phyloP scores from a whole-genome alignment of 2,888 invertebrate genomes.

The Ceratothoa steindachneri region DNA sequence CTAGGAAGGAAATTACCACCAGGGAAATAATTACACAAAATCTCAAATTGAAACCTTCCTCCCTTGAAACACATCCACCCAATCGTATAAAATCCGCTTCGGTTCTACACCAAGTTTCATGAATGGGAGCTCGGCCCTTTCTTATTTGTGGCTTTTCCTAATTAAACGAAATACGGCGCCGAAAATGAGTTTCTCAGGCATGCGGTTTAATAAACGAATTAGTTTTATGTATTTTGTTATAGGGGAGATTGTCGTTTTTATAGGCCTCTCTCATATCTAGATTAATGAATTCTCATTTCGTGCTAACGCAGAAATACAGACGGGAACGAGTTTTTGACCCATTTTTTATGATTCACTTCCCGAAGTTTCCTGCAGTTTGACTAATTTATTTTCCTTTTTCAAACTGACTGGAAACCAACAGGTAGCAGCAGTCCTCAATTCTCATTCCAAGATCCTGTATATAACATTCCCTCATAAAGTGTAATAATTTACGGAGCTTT shows the following conservation, averaged over 20 bases:
- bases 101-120: too few species aligned
- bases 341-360: too few species aligned
- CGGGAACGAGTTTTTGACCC: too few species aligned
- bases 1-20: too few species aligned
- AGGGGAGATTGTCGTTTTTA: neutral
- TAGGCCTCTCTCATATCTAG: neutral
- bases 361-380: neutral
- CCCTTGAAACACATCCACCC: too few species aligned
- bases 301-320: neutral
- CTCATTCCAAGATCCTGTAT: constrained; percentile 1
- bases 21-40: too few species aligned
- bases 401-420: constrained; percentile 7
- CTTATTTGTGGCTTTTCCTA: neutral
- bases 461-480: constrained; percentile 11
- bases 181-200: neutral
- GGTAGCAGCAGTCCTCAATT: constrained; percentile 7
- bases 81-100: too few species aligned
- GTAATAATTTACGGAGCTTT: constrained; percentile 5
- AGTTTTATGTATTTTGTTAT: neutral
- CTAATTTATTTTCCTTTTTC: constrained; percentile 1
- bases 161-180: neutral
- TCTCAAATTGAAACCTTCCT: too few species aligned
- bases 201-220: neutral
- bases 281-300: neutral
- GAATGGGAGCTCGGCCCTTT: neutral